These are phyloP conservation scores for Cryptoleucopteryx plumbea DNA, from an alignment of 2,113 vertebrate species.

Conservation along the genomic window DNA sequence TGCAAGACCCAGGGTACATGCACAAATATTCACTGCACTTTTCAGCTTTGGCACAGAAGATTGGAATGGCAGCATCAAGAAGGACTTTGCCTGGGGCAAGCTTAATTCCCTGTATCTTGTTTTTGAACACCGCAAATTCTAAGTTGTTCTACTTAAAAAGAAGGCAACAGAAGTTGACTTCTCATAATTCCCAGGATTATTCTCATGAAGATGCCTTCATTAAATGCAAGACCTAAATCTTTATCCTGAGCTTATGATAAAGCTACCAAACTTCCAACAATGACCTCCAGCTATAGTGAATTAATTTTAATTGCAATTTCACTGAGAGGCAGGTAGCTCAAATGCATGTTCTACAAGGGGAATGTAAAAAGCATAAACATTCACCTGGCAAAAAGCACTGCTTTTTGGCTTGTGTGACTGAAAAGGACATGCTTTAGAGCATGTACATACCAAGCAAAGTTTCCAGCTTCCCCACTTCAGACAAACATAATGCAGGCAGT, in stretches of 20 bases:
- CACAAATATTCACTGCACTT: background rate
- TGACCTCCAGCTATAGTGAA: background rate
- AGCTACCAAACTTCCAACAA: background rate
- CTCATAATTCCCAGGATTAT: background rate
- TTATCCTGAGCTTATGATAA: background rate
- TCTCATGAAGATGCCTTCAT: background rate
- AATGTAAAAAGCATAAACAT: background rate
- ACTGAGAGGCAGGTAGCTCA: background rate
- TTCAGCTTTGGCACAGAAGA: background rate
- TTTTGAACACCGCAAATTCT: background rate
- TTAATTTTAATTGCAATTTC: background rate
- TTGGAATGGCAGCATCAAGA: accelerated
- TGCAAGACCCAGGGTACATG: background rate
- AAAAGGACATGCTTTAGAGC: background rate
- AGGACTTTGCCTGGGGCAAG: background rate
- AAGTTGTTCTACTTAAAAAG: background rate
- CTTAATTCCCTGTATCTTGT: background rate
- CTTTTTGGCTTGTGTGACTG: background rate
- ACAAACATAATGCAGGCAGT: background rate
- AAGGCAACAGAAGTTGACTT: background rate
- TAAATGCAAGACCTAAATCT: background rate
- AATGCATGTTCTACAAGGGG: accelerated
- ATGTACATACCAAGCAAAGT: background rate
- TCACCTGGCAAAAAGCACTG: background rate
- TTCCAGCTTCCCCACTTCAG: background rate